Percentiles rank a stretch among this genome's conserved stretches.
Conservation (phyloP, 2,888 invertebrate species). For the Nemoura dubitans region DNA sequence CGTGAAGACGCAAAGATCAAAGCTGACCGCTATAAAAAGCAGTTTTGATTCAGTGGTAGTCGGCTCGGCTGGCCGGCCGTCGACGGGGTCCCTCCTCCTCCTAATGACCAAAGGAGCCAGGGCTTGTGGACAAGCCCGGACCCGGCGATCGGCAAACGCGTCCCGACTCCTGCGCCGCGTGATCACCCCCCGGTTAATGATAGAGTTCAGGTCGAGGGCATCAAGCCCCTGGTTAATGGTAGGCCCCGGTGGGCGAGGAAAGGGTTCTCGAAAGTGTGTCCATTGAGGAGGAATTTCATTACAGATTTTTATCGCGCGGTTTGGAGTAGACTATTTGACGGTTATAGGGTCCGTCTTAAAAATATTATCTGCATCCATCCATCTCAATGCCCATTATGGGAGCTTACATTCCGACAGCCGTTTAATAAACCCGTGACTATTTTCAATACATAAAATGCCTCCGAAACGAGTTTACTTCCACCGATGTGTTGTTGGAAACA, state of each 20-base stretch:
- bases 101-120: not conserved
- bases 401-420: too few relatives aligned
- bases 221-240: constrained; percentile 28
- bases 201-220: constrained; percentile 20
- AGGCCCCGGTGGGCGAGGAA: not conserved
- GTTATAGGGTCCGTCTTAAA: not conserved
- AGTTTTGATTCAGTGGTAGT: constrained; percentile 10
- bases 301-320: not conserved
- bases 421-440: too few relatives aligned
- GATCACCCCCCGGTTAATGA: constrained; percentile 39
- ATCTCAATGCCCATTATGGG: not conserved
- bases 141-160: too few relatives aligned
- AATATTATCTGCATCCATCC: not conserved
- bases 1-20: constrained; percentile 4
- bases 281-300: constrained; percentile 24
- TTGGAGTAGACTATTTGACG: not conserved
- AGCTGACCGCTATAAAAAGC: not conserved
- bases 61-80: constrained; percentile 8
- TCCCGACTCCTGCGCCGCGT: constrained; percentile 9
- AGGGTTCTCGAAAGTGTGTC: constrained; percentile 23
- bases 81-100: not conserved
- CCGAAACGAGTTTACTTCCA: not conserved
- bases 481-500: not conserved
- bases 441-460: not conserved
- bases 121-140: not conserved